Evolutionary conservation across 30 jellyfish, hydroid and myxozoan genomes (phyloP).

Genomic region (Chironex yamaguchii): DNA sequence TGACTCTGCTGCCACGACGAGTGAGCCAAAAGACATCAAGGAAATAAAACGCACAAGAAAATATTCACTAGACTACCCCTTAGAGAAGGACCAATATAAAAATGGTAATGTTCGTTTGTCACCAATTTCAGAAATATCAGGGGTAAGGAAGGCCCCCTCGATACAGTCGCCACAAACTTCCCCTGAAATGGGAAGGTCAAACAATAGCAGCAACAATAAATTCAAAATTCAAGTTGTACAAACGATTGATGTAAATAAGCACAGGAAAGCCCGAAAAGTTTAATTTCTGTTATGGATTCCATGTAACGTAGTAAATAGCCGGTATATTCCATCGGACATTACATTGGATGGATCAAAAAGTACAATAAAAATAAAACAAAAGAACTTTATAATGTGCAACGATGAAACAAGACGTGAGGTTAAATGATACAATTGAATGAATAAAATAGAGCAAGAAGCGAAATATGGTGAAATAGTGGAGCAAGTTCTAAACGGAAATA

Average conservation of each 20-base stretch:
- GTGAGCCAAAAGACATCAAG: not conserved
- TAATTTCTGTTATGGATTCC: not conserved
- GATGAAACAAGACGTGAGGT: too few species aligned
- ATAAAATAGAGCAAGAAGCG: too few species aligned
- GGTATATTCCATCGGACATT: too few species aligned
- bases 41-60: not conserved
- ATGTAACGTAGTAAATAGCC: too few species aligned
- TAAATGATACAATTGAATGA: too few species aligned
- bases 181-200: conserved; percentile 60
- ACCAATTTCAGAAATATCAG: conserved; percentile 56
- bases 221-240: conserved; percentile 75
- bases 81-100: conserved; percentile 10
- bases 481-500: too few species aligned
- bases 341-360: too few species aligned
- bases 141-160: not conserved
- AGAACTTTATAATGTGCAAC: too few species aligned
- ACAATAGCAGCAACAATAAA: not conserved
- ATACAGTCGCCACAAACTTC: conserved; percentile 2
- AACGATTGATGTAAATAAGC: conserved; percentile 54
- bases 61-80: conserved; percentile 31
- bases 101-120: conserved; percentile 69
- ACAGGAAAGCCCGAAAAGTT: conserved; percentile 42
- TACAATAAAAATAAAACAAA: too few species aligned
- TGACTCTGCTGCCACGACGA: not conserved
- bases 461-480: too few species aligned